Evolutionary conservation across 2,113 vertebrate species (phyloP), one percentile per base, ranked within the genome.

Genomic region (Dicentrarchus labrax): DNA sequence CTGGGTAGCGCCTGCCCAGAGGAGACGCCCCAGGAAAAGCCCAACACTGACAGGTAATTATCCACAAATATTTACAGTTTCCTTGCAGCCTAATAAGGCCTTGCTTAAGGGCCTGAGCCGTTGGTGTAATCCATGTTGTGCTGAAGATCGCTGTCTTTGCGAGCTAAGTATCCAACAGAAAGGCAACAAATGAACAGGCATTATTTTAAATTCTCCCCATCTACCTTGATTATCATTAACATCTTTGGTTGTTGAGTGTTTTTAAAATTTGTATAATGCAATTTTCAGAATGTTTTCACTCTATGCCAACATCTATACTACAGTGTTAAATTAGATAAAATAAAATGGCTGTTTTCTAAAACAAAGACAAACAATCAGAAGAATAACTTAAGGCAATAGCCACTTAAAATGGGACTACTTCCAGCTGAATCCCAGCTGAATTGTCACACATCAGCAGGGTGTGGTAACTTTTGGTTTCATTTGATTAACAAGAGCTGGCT

Each of bases 1-100:
- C 91, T 99, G 88, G 98, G 98, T 76, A 99, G 98, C 0, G 97
- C 98, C 59, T 98, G 96, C 81, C 97, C 98, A 0, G 98, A 99
- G 73, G 98, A 99, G 78, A 95, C 96, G 64, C 96, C 97, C 87
- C 98, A 99, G 90, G 98, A 99, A 76, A 96, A 97, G 83, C 95
- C 97, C 84, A 93, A 94, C 78, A 82, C 90, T 0, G 98, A 99
- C 64, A 96, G 97, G 98, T 98, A 93, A 93, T 17, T 7, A 30
- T n/a, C 5, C 24, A 39, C 30, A 65, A 71, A 43, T 24, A 48
- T 16, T 60, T 2, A 39, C n/a, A 6, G 56, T 12, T 15, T 47
- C 24, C 6, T 39, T 16, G 13, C 24, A 61, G 54, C 21, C 12
- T 39, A 1, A 60, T 54, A 8, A 51, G 4, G 9, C 11, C 21